Evolutionary conservation across 2,888 invertebrate species (phyloP).

Genomic region (Microctonus brassicae): DNA sequence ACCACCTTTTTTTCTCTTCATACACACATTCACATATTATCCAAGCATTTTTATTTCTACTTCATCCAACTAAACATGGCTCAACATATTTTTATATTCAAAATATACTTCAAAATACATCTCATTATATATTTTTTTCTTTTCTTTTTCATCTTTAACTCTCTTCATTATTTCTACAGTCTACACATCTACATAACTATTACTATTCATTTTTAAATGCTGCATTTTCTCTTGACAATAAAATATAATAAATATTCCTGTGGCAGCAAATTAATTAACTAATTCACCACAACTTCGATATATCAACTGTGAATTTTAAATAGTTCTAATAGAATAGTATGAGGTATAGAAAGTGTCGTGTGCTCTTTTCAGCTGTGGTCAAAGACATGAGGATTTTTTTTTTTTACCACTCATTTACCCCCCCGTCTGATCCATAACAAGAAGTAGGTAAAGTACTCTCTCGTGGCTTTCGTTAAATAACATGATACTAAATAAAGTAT

Average conservation of each 20-base stretch:
- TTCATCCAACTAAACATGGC: slow-evolving; percentile 4
- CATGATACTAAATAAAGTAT: neutral
- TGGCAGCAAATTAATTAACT: slow-evolving; percentile 5
- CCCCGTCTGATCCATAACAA: neutral
- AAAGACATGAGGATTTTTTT: slow-evolving; percentile 10
- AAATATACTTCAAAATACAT: neutral
- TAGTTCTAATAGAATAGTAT: neutral
- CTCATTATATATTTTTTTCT: neutral
- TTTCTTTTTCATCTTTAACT: neutral
- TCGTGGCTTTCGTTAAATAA: neutral
- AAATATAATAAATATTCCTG: neutral
- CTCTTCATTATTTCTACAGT: too few species aligned
- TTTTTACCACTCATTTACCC: neutral
- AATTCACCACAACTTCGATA: neutral
- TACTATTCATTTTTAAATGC: too few species aligned
- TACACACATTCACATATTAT: neutral
- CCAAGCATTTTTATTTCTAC: neutral
- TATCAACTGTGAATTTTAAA: neutral
- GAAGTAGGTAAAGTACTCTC: neutral
- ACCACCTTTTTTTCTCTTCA: neutral
- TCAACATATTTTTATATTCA: neutral
- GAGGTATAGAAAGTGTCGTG: slow-evolving; percentile 24
- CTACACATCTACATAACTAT: too few species aligned
- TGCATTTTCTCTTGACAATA: too few species aligned
- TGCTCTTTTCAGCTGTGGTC: slow-evolving; percentile 21